phyloP scores from a whole-genome alignment of 2,797 vertebrate genomes.

The Lithobates sylvaticus region DNA sequence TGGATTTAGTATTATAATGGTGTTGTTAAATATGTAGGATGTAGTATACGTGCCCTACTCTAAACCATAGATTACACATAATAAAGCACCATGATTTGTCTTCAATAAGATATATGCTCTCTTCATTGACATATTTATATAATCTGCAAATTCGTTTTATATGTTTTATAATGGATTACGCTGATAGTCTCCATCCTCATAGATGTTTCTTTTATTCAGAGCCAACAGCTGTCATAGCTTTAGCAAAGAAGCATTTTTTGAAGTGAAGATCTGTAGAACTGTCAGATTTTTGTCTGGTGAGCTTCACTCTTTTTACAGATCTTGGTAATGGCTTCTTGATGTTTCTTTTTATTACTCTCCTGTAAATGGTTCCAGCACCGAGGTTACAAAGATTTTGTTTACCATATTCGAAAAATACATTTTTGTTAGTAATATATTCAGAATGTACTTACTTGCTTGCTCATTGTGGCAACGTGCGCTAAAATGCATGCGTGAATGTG shows the following conservation, averaged over 20 bases:
- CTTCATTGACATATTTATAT: neutral
- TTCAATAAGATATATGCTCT: neutral
- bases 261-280: conserved; percentile 40
- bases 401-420: neutral
- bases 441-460: too few species aligned
- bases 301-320: conserved; percentile 22
- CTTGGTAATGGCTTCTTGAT: conserved; percentile 56
- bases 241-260: conserved; percentile 59
- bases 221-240: conserved; percentile 52
- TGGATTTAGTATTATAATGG: neutral
- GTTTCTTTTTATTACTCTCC: neutral
- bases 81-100: neutral
- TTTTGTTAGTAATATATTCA: too few species aligned
- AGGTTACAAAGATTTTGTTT: neutral
- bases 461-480: too few species aligned
- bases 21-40: neutral
- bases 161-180: conserved; percentile 22
- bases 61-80: neutral
- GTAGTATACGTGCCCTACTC: neutral
- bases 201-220: conserved; percentile 19
- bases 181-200: conserved; percentile 32
- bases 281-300: conserved; percentile 39
- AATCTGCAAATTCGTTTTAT: too few species aligned
- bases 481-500: too few species aligned
- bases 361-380: conserved; percentile 3